Base-by-base conservation (phyloP, 1,140 invertebrate species). In the Drosophila sucinea region DNA sequence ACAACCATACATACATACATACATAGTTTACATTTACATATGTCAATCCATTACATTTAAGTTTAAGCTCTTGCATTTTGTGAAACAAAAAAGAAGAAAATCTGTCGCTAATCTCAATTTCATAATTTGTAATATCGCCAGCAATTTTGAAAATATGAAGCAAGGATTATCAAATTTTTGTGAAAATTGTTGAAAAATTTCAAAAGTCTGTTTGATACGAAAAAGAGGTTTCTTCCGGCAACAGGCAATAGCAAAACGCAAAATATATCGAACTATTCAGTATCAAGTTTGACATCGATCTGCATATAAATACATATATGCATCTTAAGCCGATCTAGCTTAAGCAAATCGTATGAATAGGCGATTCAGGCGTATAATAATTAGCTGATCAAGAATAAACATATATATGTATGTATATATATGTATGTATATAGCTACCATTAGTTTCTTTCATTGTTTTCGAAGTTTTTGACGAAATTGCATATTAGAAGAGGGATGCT, bases 11-110 rank as follows among this genome's bases (percentile, higher is more conserved):
- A 27, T 1, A 60, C 44, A 55, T 55, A 71, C 60, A 64, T 63
- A 60, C 54, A 70, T 77, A 64, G 30, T 47, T 47, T 27, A 51
- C 23, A 27, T 38, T 38, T 51, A 10, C 23, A 51, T 51, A 23
- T 25, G 23, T 51, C 44, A 51, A 51, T 51, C 44, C 44, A 51
- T 51, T 51, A 51, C 44, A 51, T 51, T 51, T 51, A 51, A 51
- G 44, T 27, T 51, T 51, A 23, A 8, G 27, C 44, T 51, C 44
- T 51, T 51, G 44, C 44, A 51, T 51, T 51, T 51, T 51, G 44
- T 51, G 8, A 51, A 51, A 51, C 44, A 51, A 51, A 51, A 47
- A 44, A 44, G n/a, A 23, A 23, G 2, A 6, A 25, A 23, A 27
- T 51, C 3, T 27, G 23, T 51, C 44, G 23, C 3, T 27, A 25